Base-by-base conservation (phyloP, 2,113 vertebrate genomes). In the Theristicus caerulescens region DNA sequence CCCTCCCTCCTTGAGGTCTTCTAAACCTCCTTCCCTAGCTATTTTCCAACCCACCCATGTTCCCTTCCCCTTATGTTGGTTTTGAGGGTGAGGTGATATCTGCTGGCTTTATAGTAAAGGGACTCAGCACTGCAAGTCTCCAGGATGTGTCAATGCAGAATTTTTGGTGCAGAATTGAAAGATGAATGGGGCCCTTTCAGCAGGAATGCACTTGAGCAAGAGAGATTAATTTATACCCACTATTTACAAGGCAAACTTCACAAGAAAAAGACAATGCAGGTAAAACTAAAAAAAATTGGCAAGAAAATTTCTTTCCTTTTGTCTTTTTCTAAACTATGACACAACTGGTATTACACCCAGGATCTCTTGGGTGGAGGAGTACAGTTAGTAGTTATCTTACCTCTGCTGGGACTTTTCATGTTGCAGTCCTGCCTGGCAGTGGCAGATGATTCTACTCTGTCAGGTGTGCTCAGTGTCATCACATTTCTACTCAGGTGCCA, bases 11-110 rank as follows among this genome's bases (percentile, higher is more conserved):
- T 86, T 10, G 3, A 13, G 8, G 46, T 42, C 11, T 79, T 65
- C 40, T 46, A 61, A 72, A 44, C 10, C 34, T 79, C 29, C 47
- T 79, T 84, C 61, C 15, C 7, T 40, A 26, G 19, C 21, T 32
- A 0, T 73, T 84, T 70, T 25, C 55, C 38, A 20, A 2, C 25
- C 19, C 36, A 62, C 3, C 1, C 21, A 0, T 7, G 13, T 34
- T 87, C 18, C 36, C 8, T 14, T 32, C 1, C 1, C 21, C 38
- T 61, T 54, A 22, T 34, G 38, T 44, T 78, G 12, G 27, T 57
- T 84, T 74, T 59, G n/a, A 87, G 49, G 9, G 16, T 71, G 47
- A 32, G 26, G 20, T 72, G 47, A 2, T 52, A 4, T 26, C 62
- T 67, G 24, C 38, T 49, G 73, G 6, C 5, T n/a, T 38, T 44